Evolutionary conservation across 92 coral and sea anemone genomes (phyloP).

Genomic region (Bergia puertoricense): DNA sequence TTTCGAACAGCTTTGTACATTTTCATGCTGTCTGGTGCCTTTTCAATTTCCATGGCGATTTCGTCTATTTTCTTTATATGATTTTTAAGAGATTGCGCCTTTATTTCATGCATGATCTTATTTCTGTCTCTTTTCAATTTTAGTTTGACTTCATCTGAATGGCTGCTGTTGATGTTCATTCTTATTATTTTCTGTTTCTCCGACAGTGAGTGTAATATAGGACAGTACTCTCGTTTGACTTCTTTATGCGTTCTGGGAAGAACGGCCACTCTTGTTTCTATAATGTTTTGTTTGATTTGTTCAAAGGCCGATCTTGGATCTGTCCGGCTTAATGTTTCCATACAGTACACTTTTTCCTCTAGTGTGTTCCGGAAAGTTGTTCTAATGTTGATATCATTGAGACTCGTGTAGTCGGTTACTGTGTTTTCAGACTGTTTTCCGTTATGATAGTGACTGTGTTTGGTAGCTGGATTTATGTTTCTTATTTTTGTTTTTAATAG

Average conservation of each 20-base stretch:
- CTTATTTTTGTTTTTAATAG: not conserved
- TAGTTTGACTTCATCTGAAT: constrained; percentile 23
- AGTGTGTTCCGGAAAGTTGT: constrained; percentile 25
- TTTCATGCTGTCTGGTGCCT: not conserved
- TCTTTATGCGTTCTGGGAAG: constrained; percentile 25
- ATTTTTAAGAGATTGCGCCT: not conserved
- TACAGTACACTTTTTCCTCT: constrained; percentile 23
- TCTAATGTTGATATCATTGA: constrained; percentile 22
- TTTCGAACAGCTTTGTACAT: not conserved
- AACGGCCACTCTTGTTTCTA: constrained; percentile 22
- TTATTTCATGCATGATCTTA: constrained; percentile 8
- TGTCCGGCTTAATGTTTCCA: constrained; percentile 22
- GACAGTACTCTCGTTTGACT: constrained; percentile 14
- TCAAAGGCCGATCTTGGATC: constrained; percentile 22
- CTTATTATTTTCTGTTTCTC: constrained; percentile 17
- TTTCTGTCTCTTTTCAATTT: constrained; percentile 19
- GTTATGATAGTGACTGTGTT: constrained; percentile 23
- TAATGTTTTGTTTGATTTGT: constrained; percentile 21
- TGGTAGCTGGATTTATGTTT: constrained; percentile 23
- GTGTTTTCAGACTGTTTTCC: constrained; percentile 24
- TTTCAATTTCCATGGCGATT: not conserved
- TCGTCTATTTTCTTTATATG: not conserved
- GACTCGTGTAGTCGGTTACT: constrained; percentile 25
- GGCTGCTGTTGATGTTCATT: constrained; percentile 25
- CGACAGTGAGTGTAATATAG: constrained; percentile 24